Base-by-base conservation (phyloP, 1,140 invertebrate species). In the Drosophila pallidifrons region DNA sequence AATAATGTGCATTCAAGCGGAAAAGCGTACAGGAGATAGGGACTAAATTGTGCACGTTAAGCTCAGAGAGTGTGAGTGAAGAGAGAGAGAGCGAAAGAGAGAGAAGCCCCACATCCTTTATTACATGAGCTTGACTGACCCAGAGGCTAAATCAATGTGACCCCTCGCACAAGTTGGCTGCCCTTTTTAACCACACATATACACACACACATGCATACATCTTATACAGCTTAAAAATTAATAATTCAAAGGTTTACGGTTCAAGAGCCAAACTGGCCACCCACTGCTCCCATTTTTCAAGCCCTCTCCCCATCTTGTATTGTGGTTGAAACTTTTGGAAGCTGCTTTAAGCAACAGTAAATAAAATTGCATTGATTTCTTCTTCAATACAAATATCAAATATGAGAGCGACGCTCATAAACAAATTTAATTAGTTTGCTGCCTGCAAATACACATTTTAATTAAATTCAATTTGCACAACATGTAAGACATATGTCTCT, bases 181-280 rank as follows among this genome's bases (percentile, higher is more conserved):
- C 30, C 75, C 75, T 73, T 77, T 76, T 73, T 43, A 47, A 35
- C 11, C 67, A 20, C 59, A 70, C 66, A 61, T 32, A 38, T 8
- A 57, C 70, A 49, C 51, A 49, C 41, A 41, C 15, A 51, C 32
- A 11, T 16, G 11, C 74, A 60, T 15, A 32, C 45, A 66, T 55
- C 3, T 25, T 3, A 57, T 57, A 41, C 51, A 79, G 85, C 78
- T 85, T 90, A 90, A 81, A 89, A 89, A 89, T 89, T 89, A 89
- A 89, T 89, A 89, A 89, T 89, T 89, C 85, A 89, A 90, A 78
- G 73, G 80, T 71, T 88, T 80, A 79, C 72, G 77, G 67, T 68
- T 82, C 49, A 76, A 70, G 81, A 73, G 67, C 59, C 46, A 68
- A 25, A 72, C 61, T 60, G 76, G 49, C 28, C 32, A 47, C 15